Conservation (phyloP, 2,113 vertebrate species). For the Gobio gobio region DNA sequence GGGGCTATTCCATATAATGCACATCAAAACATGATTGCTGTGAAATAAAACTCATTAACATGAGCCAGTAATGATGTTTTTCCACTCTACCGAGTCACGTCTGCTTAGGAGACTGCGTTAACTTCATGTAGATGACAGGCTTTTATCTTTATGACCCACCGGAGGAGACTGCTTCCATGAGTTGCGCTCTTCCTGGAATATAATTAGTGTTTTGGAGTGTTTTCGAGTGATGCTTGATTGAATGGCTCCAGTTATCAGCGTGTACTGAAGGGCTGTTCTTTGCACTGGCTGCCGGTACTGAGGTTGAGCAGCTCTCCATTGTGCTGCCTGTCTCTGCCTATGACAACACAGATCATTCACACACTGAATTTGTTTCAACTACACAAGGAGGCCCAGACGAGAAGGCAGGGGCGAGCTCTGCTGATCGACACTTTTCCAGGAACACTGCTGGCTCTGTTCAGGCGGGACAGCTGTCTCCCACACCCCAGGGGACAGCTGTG, state of each 20-base stretch:
- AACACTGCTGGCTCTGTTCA: constrained; percentile 74
- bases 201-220: not conserved
- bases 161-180: not conserved
- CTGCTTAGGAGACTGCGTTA: not conserved
- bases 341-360: constrained; percentile 33
- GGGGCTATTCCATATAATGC: not conserved
- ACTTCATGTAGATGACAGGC: not conserved
- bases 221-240: constrained; percentile 5
- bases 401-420: constrained; percentile 53
- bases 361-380: constrained; percentile 16
- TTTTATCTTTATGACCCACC: not conserved
- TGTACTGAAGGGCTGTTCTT: not conserved
- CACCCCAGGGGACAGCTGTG: constrained; percentile 75
- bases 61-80: not conserved
- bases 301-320: constrained; percentile 52
- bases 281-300: not conserved
- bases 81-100: not conserved
- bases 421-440: constrained; percentile 64
- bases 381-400: constrained; percentile 1
- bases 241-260: constrained; percentile 14
- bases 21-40: not conserved
- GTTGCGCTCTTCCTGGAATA: not conserved
- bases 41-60: not conserved
- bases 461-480: constrained; percentile 73
- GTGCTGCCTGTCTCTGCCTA: constrained; percentile 30